Conservation (phyloP, 2,797 vertebrate genomes). For the Hybognathus amarus region DNA sequence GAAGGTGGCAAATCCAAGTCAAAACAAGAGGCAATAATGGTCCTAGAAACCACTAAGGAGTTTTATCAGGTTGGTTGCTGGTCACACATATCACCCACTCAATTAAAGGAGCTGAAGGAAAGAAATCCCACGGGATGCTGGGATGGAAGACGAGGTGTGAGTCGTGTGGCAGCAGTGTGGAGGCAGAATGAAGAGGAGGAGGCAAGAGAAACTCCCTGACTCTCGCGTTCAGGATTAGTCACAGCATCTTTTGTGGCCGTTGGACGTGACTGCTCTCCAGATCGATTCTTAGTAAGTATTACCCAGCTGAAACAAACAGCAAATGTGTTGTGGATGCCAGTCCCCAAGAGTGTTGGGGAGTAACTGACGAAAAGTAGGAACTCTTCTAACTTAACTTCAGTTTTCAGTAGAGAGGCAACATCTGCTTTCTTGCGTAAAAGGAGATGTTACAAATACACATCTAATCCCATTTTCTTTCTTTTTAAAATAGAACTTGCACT, state of each 20-base stretch:
- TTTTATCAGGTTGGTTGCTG: constrained; percentile 32
- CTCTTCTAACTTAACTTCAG: not conserved
- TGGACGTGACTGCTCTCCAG: constrained; percentile 8
- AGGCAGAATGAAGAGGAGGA: constrained; percentile 54
- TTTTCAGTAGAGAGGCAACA: not conserved
- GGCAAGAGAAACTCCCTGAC: constrained; percentile 53
- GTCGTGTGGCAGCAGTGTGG: constrained; percentile 51
- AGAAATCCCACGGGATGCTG: constrained; percentile 50
- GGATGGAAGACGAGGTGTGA: constrained; percentile 49
- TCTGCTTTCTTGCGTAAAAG: not conserved
- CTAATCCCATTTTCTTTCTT: not conserved
- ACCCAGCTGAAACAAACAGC: constrained; percentile 14
- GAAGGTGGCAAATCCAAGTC: not conserved
- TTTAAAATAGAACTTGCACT: not conserved
- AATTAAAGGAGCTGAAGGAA: constrained; percentile 41
- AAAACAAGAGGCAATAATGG: constrained; percentile 6
- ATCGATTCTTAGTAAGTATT: constrained; percentile 7
- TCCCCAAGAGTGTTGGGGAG: constrained; percentile 2
- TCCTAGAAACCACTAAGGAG: not conserved
- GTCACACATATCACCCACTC: constrained; percentile 41
- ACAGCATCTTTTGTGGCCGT: not conserved
- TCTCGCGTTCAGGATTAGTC: constrained; percentile 30
- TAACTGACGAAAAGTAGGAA: not conserved
- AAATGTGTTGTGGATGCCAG: constrained; percentile 6
- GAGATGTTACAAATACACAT: not conserved